A percentile compares a stretch with the other conserved stretches of the same genome.
Conservation (phyloP, 1,140 invertebrate species). For the Cydia fagiglandana region DNA sequence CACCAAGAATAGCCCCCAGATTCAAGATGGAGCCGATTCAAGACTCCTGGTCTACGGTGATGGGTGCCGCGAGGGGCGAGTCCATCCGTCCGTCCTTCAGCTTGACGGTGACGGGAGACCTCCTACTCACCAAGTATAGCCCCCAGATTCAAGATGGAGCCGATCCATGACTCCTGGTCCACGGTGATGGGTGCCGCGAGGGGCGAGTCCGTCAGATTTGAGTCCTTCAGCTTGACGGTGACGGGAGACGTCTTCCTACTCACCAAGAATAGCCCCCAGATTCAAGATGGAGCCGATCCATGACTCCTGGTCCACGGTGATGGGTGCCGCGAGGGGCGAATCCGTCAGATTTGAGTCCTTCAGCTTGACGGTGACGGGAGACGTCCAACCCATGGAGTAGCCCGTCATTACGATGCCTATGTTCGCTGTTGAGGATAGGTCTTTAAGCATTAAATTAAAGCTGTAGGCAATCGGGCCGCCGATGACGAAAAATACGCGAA, state of each 20-base stretch:
- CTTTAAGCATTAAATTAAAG: no score
- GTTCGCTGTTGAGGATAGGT: slow-evolving; percentile 79
- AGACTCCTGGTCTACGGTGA: slow-evolving; percentile 80
- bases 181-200: slow-evolving; percentile 68
- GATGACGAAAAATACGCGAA: no score
- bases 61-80: slow-evolving; percentile 67
- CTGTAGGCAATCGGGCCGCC: no score
- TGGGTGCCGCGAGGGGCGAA: slow-evolving; percentile 73
- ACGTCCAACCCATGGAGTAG: slow-evolving; percentile 87
- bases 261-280: slow-evolving; percentile 87
- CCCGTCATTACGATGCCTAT: slow-evolving; percentile 83
- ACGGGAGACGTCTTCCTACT: slow-evolving; percentile 85
- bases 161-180: slow-evolving; percentile 88
- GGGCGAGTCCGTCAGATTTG: slow-evolving; percentile 72
- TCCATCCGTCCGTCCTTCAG: slow-evolving; percentile 67
- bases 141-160: slow-evolving; percentile 88
- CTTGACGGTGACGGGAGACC: slow-evolving; percentile 83
- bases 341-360: slow-evolving; percentile 56
- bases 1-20: slow-evolving; percentile 87
- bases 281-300: slow-evolving; percentile 92
- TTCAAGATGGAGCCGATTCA: slow-evolving; percentile 92
- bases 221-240: slow-evolving; percentile 78
- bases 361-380: slow-evolving; percentile 83
- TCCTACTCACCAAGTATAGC: slow-evolving; percentile 83
- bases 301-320: slow-evolving; percentile 81